Percentiles rank a stretch among this genome's conserved stretches.
phyloP scores from a whole-genome alignment of 2,113 vertebrate species.

The Rostratula benghalensis region DNA sequence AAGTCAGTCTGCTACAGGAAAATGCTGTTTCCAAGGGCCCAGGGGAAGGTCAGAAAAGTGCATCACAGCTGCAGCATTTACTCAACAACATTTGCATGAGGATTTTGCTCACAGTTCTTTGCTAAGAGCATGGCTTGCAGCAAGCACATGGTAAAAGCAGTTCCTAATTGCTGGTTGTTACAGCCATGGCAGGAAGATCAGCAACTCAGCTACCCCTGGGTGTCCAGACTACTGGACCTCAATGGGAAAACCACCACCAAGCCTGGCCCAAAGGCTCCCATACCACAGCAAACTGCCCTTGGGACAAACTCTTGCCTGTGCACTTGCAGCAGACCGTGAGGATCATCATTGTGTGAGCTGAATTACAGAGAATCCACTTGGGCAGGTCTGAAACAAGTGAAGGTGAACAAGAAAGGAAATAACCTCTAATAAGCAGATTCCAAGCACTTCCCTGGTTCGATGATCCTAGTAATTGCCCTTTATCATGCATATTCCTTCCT shows the following conservation, averaged over 20 bases:
- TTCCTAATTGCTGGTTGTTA: background rate
- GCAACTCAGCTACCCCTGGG: too few species aligned
- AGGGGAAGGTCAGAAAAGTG: background rate
- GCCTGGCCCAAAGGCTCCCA: background rate
- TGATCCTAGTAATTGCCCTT: background rate
- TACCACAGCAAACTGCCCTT: background rate
- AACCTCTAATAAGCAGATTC: background rate
- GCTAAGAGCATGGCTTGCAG: background rate
- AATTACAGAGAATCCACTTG: background rate
- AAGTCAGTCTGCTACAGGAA: background rate
- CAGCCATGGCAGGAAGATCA: fast-evolving
- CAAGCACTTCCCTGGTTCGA: background rate
- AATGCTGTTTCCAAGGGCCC: background rate
- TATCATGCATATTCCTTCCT: background rate
- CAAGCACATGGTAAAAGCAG: fast-evolving
- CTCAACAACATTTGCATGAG: background rate
- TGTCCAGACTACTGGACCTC: background rate
- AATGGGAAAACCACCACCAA: background rate
- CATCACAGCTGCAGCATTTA: background rate
- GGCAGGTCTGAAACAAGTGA: background rate
- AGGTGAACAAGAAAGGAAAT: background rate
- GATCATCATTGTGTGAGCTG: background rate
- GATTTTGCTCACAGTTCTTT: background rate
- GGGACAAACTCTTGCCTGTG: background rate
- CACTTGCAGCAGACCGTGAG: fast-evolving